phyloP scores from a whole-genome alignment of 2,113 vertebrate species.

The Alligator sinensis region DNA sequence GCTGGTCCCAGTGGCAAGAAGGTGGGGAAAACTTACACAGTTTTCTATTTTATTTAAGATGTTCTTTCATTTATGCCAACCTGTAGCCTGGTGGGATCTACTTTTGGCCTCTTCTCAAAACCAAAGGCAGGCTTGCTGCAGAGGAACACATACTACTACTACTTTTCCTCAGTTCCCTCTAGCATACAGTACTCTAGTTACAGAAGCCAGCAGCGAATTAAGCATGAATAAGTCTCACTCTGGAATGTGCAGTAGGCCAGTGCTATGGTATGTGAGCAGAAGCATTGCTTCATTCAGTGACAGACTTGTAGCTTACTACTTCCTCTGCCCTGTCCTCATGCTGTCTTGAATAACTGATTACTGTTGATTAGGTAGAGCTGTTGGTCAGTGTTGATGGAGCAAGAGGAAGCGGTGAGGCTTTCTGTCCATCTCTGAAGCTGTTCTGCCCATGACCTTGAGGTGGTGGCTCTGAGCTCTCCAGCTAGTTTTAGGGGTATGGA shows the following conservation, averaged over 20 bases:
- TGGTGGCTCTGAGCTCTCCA: not conserved
- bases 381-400: not conserved
- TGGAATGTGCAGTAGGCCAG: constrained; percentile 10
- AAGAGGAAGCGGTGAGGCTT: not conserved
- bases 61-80: not conserved
- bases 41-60: constrained; percentile 19
- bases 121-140: not conserved
- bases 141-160: not conserved
- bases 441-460: not conserved
- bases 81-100: not conserved
- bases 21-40: not conserved
- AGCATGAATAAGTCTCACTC: not conserved
- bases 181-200: not conserved
- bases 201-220: not conserved
- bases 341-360: not conserved
- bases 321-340: not conserved
- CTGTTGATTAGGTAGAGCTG: not conserved
- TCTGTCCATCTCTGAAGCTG: not conserved
- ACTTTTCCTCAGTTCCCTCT: not conserved
- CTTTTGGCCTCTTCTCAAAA: not conserved
- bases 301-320: not conserved
- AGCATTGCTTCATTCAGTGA: not conserved
- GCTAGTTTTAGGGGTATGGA: not conserved
- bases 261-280: not conserved
- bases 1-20: not conserved